Base-by-base conservation (phyloP, 2,797 vertebrate species). In the Hypotaenidia okinawae region DNA sequence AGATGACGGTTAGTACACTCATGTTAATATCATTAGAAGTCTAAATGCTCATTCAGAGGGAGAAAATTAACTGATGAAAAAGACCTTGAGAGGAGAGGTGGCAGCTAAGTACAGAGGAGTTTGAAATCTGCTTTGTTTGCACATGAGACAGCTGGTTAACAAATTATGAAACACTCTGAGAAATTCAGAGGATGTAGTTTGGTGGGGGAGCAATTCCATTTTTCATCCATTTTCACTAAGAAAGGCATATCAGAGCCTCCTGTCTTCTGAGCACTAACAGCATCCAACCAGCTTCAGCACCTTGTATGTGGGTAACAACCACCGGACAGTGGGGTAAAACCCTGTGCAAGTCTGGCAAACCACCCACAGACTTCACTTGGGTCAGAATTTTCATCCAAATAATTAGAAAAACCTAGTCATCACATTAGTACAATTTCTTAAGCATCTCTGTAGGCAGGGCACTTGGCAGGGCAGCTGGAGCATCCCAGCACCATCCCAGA, bases 1-100 rank as follows among this genome's bases (percentile, higher is more conserved):
- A 78, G 79, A 77, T 39, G 43, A 9, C 9, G 10, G 39, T 94
- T 92, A 87, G 43, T 43, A 78, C 39, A 39, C 10, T 93, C 39
- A 32, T 27, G 66, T 77, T 85, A 89, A 69, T 75, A 85, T 52
- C 62, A 81, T 89, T 87, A 77, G 63, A 79, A 94, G 39, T n/a
- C 67, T 75, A 95, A 54, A 81, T 72, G 43, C 66, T 91, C 75
- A 83, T 62, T 83, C 75, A 78, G 35, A 94, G 84, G 66, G 37
- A 97, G 84, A 85, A 95, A 92, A 92, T 92, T 69, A 91, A 89
- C 81, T 91, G 78, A 94, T 93, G 68, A 87, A 89, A 92, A 96
- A 78, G 93, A 93, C 82, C 84, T 95, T 93, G 78, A 95, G 61
- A 94, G 43, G 37, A 89, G 54, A 93, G 39, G 37, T 93, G 88